phyloP scores from a whole-genome alignment of 2,888 invertebrate species.

The Nebria salina region DNA sequence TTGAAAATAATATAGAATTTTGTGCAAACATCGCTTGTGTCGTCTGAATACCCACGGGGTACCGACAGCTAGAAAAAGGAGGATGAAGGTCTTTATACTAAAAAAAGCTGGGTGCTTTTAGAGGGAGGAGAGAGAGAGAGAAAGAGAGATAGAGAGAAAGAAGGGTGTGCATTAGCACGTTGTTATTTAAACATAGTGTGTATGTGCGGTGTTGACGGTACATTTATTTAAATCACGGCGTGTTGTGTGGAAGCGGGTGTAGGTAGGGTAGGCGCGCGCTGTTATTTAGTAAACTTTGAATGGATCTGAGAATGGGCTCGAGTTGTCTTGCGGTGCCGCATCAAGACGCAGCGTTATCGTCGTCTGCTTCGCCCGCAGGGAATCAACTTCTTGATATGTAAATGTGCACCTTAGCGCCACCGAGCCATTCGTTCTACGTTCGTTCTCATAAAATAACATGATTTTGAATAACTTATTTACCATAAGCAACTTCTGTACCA shows the following conservation, averaged over 20 bases:
- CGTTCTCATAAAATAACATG: constrained; percentile 44
- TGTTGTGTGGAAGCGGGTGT: neutral
- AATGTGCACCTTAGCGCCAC: constrained; percentile 45
- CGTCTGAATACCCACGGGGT: neutral
- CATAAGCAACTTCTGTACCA: neutral
- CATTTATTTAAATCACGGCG: constrained; percentile 44
- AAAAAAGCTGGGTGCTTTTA: neutral
- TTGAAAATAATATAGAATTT: neutral
- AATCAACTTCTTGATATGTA: constrained; percentile 46
- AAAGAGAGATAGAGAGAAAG: no score
- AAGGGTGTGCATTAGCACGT: neutral
- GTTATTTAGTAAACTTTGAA: constrained; percentile 46
- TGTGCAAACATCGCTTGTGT: neutral
- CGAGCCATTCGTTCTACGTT: constrained; percentile 32
- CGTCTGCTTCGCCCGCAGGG: constrained; percentile 21
- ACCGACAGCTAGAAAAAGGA: neutral
- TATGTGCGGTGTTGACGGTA: constrained; percentile 26
- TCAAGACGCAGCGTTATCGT: constrained; percentile 45
- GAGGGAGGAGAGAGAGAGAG: neutral
- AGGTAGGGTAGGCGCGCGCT: neutral
- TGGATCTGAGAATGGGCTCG: constrained; percentile 37
- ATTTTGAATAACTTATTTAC: constrained; percentile 46
- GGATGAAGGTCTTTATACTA: neutral
- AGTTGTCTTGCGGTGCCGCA: constrained; percentile 42
- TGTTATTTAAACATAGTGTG: neutral